Evolutionary conservation across 1,140 invertebrate species (phyloP).

Genomic region (Orchestia grillus): DNA sequence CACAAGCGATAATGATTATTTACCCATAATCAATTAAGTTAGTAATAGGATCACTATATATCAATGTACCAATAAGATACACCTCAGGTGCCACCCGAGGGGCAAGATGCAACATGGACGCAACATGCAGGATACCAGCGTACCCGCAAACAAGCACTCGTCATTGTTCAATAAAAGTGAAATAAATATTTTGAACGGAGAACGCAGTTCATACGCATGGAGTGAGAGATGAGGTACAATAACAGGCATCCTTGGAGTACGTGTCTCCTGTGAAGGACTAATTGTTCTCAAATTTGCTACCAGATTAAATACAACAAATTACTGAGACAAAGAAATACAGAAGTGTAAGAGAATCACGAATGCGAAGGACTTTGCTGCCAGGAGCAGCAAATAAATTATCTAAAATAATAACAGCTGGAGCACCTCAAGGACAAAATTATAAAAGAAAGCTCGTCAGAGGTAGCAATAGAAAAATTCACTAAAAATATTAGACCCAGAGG

Average conservation of each 20-base stretch:
- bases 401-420: neutral
- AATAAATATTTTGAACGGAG: neutral
- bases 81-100: no score
- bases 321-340: neutral
- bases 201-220: neutral
- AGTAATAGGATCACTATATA: no score
- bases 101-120: no score
- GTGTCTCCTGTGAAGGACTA: no score
- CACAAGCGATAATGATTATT: no score
- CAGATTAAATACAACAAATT: neutral
- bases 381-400: neutral
- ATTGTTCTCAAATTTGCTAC: neutral
- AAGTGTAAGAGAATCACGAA: neutral
- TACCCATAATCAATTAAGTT: no score
- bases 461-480: neutral
- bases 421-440: neutral
- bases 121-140: no score
- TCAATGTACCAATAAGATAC: no score
- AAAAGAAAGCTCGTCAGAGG: neutral
- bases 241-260: neutral
- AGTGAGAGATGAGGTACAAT: neutral
- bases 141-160: no score
- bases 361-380: neutral
- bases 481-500: neutral
- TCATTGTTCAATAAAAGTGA: no score